A percentile compares a stretch with the other conserved stretches of the same genome.
phyloP scores from a whole-genome alignment of 2,113 vertebrate genomes.

The Cheilinus undulatus region DNA sequence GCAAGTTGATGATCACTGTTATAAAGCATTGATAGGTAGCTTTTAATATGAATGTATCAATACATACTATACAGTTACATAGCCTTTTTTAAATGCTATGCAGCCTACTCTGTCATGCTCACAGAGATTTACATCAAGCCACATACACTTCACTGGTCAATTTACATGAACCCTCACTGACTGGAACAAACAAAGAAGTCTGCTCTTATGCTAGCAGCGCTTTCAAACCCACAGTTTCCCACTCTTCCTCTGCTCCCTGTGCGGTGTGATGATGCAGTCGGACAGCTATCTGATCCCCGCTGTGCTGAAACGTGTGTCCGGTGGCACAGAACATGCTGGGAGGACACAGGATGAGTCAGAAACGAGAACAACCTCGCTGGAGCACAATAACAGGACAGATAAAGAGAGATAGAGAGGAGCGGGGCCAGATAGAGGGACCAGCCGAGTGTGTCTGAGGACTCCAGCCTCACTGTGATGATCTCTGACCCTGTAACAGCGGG shows the following conservation, averaged over 20 bases:
- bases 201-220: background rate
- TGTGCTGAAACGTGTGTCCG: slow-evolving; percentile 52
- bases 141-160: background rate
- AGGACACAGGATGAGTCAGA: slow-evolving; percentile 69
- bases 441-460: slow-evolving; percentile 65
- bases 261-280: slow-evolving; percentile 56
- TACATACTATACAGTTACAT: slow-evolving; percentile 1
- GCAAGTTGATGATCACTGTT: no score
- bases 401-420: slow-evolving; percentile 59
- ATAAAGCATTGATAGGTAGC: slow-evolving; percentile 1
- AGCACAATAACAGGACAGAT: slow-evolving; percentile 52
- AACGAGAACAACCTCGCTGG: slow-evolving; percentile 47
- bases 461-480: slow-evolving; percentile 55
- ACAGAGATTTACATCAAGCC: slow-evolving; percentile 18
- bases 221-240: slow-evolving; percentile 4
- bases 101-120: slow-evolving; percentile 27
- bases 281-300: slow-evolving; percentile 72
- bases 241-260: slow-evolving; percentile 28
- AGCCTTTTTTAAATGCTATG: slow-evolving; percentile 6
- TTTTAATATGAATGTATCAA: slow-evolving; percentile 30
- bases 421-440: slow-evolving; percentile 49
- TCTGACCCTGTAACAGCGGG: slow-evolving; percentile 52
- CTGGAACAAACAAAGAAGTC: slow-evolving; percentile 22
- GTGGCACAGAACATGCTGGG: slow-evolving; percentile 70
- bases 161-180: slow-evolving; percentile 45